Evolutionary conservation across 37 sponge, comb jelly and placozoan species (phyloP), one percentile per base, ranked within the genome.

Genomic region (Beroe ovata): DNA sequence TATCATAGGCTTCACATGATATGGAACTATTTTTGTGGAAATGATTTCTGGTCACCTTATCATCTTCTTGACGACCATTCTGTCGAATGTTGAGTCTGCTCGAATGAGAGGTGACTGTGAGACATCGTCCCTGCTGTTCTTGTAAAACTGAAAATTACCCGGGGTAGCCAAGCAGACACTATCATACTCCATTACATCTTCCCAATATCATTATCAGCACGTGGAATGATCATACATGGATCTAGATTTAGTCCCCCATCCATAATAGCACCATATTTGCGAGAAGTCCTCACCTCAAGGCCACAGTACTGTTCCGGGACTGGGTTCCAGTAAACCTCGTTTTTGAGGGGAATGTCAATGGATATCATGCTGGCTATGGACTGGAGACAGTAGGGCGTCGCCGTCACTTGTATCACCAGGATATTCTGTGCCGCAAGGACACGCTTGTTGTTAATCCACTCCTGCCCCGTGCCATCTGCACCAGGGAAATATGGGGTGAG

Each of bases 11-110:
- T n/a, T n/a, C n/a, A n/a, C n/a, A n/a, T n/a, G n/a, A n/a, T n/a
- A n/a, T n/a, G n/a, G n/a, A n/a, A n/a, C n/a, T n/a, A n/a, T n/a
- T n/a, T n/a, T n/a, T n/a, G n/a, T n/a, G n/a, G n/a, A n/a, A n/a
- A n/a, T n/a, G n/a, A n/a, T n/a, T n/a, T n/a, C n/a, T n/a, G n/a
- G n/a, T n/a, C 19, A 77, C 84, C 84, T 77, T 42, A 77, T 77
- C 84, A 77, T 77, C 33, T 77, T 77, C 84, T 77, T 77, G 84
- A 77, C 84, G 26, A 77, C 84, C 84, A 77, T 77, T 54, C 84
- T 77, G 33, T 77, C 84, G 28, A 77, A 77, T 41, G 84, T 77
- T 33, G 84, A n/a, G 47, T 77, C 84, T 6, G 84, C 84, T 41
- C 84, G 21, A 8, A 77, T 77, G 38, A 77, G 47, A 0, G 84